Conservation (phyloP, 2,888 invertebrate genomes). For the Cephonodes hylas region DNA sequence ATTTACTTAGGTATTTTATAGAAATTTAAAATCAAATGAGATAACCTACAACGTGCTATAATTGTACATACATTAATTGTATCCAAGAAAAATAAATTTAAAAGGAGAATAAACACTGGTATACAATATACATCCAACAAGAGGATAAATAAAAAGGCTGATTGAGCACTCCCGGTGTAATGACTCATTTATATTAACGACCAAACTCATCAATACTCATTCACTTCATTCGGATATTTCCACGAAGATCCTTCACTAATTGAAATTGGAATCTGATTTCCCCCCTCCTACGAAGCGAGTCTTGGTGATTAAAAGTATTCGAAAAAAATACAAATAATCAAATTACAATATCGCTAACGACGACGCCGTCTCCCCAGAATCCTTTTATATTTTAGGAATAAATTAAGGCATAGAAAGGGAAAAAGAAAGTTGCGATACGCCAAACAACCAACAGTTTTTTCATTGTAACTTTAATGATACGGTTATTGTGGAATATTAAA, state of each 20-base stretch:
- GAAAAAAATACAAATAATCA: slow-evolving; percentile 81
- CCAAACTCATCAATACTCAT: slow-evolving; percentile 77
- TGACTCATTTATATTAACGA: slow-evolving; percentile 75
- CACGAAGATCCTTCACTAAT: slow-evolving; percentile 75
- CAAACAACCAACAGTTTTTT: slow-evolving; percentile 68
- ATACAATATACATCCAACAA: slow-evolving; percentile 32
- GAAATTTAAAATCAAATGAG: not conserved
- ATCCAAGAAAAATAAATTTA: slow-evolving; percentile 23
- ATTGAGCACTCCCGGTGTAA: slow-evolving; percentile 56
- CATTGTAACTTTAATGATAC: slow-evolving; percentile 49
- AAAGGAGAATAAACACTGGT: slow-evolving; percentile 25
- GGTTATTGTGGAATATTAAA: slow-evolving; percentile 21
- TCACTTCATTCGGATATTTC: slow-evolving; percentile 67
- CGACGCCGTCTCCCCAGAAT: slow-evolving; percentile 70
- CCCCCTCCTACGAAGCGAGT: slow-evolving; percentile 59
- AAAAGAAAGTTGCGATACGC: slow-evolving; percentile 41
- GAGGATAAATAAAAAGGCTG: slow-evolving; percentile 52
- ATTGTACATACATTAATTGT: not conserved
- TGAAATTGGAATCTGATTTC: slow-evolving; percentile 81
- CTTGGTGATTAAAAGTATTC: slow-evolving; percentile 79
- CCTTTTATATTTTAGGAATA: slow-evolving; percentile 80
- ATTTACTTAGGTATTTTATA: too few species aligned
- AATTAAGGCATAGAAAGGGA: slow-evolving; percentile 70
- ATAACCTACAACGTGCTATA: too few species aligned
- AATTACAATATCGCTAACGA: slow-evolving; percentile 83